Base-by-base conservation (phyloP, 1,140 invertebrate species). In the Copidosoma floridanum region DNA sequence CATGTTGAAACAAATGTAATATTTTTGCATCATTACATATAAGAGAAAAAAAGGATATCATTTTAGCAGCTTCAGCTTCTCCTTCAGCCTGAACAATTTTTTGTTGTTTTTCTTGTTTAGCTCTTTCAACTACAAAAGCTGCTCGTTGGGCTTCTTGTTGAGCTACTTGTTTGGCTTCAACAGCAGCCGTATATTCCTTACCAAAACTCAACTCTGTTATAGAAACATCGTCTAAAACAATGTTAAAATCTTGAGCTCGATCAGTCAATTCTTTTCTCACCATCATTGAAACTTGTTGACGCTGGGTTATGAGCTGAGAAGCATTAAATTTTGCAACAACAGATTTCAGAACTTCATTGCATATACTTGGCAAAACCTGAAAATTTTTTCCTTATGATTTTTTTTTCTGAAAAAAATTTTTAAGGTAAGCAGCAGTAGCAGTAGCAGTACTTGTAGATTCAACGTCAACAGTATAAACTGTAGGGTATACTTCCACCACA, bases 271-370 rank as follows among this genome's bases (percentile, higher is more conserved):
- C 94, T 76, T 93, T 87, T 65, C 97, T 85, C 32, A 99, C 95
- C 68, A 99, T 82, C 66, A 97, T 82, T 3, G 96, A 98, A 14
- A 96, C 94, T 83, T 98, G 95, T 71, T 97, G 94, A 80, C 98
- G 88, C 79, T 98, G 95, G 46, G 98, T 99, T 62, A 99, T 99
- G 21, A 99, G 81, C 76, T 99, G 98, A 1, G 96, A 98, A 8
- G 98, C 98, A 84, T 99, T 99, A 75, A 99, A 99, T 81, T 99
- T 99, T 4, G 98, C 98, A 18, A 99, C 97, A 23, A 99, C 97
- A 58, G 95, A 95, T 81, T 99, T 99, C 14, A 99, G 82, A 38
- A 99, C 97, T 84, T 99, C 97, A 83, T 99, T 99, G 77, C 94
- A 97, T 80, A 99, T 99, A 6, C 96, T 99, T 32, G 97, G 97